Base-by-base conservation (phyloP, 1,140 invertebrate genomes). In the Andrena cerasifolii region DNA sequence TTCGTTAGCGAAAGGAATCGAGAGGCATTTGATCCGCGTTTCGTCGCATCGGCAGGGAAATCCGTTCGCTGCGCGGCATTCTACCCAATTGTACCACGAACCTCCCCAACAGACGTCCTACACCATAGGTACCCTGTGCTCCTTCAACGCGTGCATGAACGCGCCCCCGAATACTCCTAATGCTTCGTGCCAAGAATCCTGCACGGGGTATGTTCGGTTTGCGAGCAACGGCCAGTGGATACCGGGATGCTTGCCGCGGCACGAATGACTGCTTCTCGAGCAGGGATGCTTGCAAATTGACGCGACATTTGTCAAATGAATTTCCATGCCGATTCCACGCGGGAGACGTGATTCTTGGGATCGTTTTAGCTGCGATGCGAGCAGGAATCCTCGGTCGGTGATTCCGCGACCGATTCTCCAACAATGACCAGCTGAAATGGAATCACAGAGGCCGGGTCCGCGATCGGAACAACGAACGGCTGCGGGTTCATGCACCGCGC, bases 1-100 rank as follows among this genome's bases (percentile, higher is more conserved):
- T 54, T 24, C 31, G 51, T 14, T 16, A 53, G 0, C 40, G 0
- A 28, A 21, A 26, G 18, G 8, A 24, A 33, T n/a, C 33, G 33
- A 21, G 24, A 2, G 33, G 47, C 26, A 56, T 56, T 80, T 59
- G 58, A 36, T 24, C 40, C 33, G n/a, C 31, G 45, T 76, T 61
- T 68, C 53, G 26, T 75, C 70, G 65, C 59, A 3, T 56, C 24
- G 47, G 54, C 73, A 76, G 62, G 49, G 54, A 54, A 82, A 84
- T 84, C 66, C 72, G 24, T 78, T 75, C 63, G 47, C 49, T 58
- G 47, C 36, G 21, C n/a, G 47, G 76, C 49, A 56, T 73, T 53
- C 72, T 49, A 18, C 40, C 47, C 67, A 58, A 62, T 33, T 47
- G 62, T 75, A 31, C 43, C 26, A 31, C 47, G 59, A 40, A 59